Evolutionary conservation across 2,113 vertebrate species (phyloP).

Genomic region (Callospermophilus lateralis): DNA sequence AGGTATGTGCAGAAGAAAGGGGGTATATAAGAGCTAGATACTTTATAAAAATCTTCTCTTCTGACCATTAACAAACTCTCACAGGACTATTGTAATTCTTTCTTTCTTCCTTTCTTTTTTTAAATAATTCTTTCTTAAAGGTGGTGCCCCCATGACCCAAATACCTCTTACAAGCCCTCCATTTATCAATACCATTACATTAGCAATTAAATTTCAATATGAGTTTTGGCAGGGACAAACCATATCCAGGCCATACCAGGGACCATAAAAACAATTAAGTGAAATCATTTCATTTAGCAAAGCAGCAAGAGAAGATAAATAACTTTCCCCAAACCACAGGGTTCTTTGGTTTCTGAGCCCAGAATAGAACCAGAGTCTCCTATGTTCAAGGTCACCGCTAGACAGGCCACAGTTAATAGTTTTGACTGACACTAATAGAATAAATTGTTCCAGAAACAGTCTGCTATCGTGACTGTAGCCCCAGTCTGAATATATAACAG

Average conservation of each 20-base stretch:
- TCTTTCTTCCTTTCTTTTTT: too few species aligned
- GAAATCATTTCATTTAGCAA: constrained; percentile 39
- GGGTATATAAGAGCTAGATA: too few species aligned
- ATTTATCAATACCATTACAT: not conserved
- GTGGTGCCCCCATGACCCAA: not conserved
- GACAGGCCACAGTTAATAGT: not conserved
- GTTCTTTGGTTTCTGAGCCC: not conserved
- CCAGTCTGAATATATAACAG: not conserved
- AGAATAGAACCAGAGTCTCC: not conserved
- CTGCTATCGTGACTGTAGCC: not conserved
- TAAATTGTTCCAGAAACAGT: not conserved
- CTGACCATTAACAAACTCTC: not conserved
- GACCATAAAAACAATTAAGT: not conserved
- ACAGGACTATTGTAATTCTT: not conserved
- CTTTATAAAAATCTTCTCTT: too few species aligned
- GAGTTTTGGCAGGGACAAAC: not conserved
- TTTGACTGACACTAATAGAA: constrained; percentile 15
- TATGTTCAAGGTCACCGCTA: not conserved
- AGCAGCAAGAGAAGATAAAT: not conserved
- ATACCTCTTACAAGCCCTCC: not conserved
- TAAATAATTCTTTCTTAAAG: too few species aligned
- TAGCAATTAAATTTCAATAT: not conserved
- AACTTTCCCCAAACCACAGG: not conserved
- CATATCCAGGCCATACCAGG: not conserved
- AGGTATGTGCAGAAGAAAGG: not conserved